phyloP scores from a whole-genome alignment of 2,797 vertebrate species.

The Pangasius krempfi region DNA sequence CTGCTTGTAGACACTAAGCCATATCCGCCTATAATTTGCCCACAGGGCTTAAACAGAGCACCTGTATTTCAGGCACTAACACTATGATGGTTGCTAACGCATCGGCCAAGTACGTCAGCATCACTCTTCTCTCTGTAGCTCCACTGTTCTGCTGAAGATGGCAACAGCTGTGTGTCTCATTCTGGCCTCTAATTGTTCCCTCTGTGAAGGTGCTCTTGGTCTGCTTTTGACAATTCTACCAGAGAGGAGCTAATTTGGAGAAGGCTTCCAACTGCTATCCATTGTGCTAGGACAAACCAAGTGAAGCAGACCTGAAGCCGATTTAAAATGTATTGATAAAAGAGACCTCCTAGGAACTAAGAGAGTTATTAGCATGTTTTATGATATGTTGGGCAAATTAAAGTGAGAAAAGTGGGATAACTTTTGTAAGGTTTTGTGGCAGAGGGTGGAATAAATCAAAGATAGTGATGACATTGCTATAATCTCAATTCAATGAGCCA shows the following conservation, averaged over 20 bases:
- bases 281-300: conserved; percentile 42
- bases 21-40: background rate
- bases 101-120: conserved; percentile 28
- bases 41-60: conserved; percentile 8
- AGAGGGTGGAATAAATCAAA: background rate
- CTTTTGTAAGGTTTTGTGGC: background rate
- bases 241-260: conserved; percentile 36
- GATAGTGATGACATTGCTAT: background rate
- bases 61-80: conserved; percentile 16
- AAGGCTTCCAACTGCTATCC: conserved; percentile 36
- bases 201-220: conserved; percentile 50
- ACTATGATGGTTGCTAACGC: conserved; percentile 18
- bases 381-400: background rate
- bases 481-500: background rate
- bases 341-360: background rate
- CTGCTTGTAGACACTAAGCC: background rate
- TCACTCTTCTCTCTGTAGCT: conserved; percentile 37
- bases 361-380: background rate
- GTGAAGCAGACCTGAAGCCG: background rate
- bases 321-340: conserved; percentile 1
- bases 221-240: conserved; percentile 44
- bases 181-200: conserved; percentile 49
- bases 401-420: background rate
- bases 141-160: conserved; percentile 43
- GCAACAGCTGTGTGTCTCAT: conserved; percentile 44